Base-by-base conservation (phyloP, 2,113 vertebrate genomes). In the Lycocorax pyrrhopterus region DNA sequence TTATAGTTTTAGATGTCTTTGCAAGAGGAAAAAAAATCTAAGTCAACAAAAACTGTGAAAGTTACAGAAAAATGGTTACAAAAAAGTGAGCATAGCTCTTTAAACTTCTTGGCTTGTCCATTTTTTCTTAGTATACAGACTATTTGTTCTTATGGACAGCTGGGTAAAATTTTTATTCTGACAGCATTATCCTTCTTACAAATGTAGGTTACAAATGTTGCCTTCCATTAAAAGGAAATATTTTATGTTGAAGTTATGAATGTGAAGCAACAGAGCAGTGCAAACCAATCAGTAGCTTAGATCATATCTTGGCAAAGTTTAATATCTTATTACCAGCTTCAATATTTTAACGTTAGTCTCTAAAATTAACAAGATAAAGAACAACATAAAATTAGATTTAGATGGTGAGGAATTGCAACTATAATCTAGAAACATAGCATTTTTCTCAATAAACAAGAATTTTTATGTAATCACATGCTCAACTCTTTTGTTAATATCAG, bases 321-420 rank as follows among this genome's bases (percentile, higher is more conserved):
- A 49, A n/a, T 29, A 7, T 73, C 41, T 79, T 81, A 73, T 66
- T 84, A 88, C 80, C 17, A 58, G n/a, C 22, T 83, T 49, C 26
- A 86, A 10, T 92, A 88, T 53, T 63, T 87, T 92, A 95, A 16
- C 12, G 67, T 92, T 85, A 64, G 49, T 62, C 22, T 58, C 80
- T 88, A 94, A 92, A 83, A 93, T 72, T 94, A 86, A 86, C 43
- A 80, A 87, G 26, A 37, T 16, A 94, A 82, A 58, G 29, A 22
- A 7, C 11, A 77, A 11, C 8, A 93, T 75, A 85, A 95, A 92
- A 84, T 68, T 46, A 80, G 55, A 86, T 76, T 47, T 63, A 76
- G 49, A 78, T 12, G 21, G 22, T 39, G 30, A 92, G 12, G 52
- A 74, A 23, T 16, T 89, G 3, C 20, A 56, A 51, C 76, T 95